A percentile compares a stretch with the other conserved stretches of the same genome.
These are phyloP conservation scores for Lipophrys pholis DNA, from an alignment of 2,113 vertebrate species.

Conservation along the genomic window DNA sequence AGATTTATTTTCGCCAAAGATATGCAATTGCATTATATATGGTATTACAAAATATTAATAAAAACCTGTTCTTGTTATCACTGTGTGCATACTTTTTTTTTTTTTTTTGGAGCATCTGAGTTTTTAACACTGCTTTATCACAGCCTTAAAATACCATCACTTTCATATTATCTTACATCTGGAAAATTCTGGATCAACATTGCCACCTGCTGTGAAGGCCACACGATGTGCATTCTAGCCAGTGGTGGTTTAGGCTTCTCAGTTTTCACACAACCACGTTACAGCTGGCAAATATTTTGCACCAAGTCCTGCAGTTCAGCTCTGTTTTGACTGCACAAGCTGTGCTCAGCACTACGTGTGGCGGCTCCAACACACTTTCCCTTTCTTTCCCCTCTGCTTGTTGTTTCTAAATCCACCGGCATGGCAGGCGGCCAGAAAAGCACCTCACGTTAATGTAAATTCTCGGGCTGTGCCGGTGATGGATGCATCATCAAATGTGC, in stretches of 20 bases:
- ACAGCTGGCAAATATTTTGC: conserved; percentile 58
- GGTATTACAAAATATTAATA: conserved; percentile 97
- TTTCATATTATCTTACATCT: neutral
- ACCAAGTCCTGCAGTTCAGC: conserved; percentile 54
- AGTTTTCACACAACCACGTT: conserved; percentile 49
- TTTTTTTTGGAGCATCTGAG: neutral
- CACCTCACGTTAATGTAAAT: conserved; percentile 64
- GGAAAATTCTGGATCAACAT: conserved; percentile 48
- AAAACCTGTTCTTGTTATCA: conserved; percentile 90
- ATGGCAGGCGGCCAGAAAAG: conserved; percentile 56
- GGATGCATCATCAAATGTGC: conserved; percentile 75
- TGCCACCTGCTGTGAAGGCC: conserved; percentile 65
- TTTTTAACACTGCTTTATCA: neutral
- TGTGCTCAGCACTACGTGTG: conserved; percentile 49
- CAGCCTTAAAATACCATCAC: no score
- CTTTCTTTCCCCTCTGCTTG: conserved; percentile 27
- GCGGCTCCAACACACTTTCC: conserved; percentile 38
- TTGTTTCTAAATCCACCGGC: conserved; percentile 24
- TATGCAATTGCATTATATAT: conserved; percentile 99
- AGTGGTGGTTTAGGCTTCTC: conserved; percentile 30
- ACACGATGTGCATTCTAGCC: conserved; percentile 9
- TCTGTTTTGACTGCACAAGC: conserved; percentile 63
- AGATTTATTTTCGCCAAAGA: conserved; percentile 99
- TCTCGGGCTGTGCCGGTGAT: conserved; percentile 57
- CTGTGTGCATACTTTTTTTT: conserved; percentile 25